Base-by-base conservation (phyloP, 2,113 vertebrate genomes). In the Trematomus loennbergii region DNA sequence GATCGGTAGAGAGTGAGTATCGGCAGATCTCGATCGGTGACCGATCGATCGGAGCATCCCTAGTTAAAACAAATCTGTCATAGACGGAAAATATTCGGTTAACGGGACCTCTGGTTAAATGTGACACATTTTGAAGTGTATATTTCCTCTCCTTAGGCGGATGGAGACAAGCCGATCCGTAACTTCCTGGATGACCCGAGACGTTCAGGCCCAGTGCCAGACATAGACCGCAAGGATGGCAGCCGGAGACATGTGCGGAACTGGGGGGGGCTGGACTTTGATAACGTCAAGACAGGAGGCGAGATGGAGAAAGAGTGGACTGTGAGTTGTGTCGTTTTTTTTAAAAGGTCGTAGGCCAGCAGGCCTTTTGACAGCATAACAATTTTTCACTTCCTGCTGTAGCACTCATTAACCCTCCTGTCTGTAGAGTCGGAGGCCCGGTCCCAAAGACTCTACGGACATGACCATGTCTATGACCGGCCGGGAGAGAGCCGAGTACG, bases 381-480 rank as follows among this genome's bases (percentile, higher is more conserved):
- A 8, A 9, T 11, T 20, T 15, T 58, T 25, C 18, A 5, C 33
- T 36, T 20, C 18, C 25, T 29, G 1, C 40, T 25, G 22, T 16
- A 57, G 62, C n/a, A 54, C 64, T 50, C 5, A 57, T 13, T 66
- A 1, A 43, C 20, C 25, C 3, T 22, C 16, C 33, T 70, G 72
- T 75, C 18, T 6, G 12, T 25, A 96, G 95, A 95, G 91, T 76
- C 95, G 94, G 9, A 86, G 95, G 59, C 93, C 95, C 0, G 91
- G 90, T n/a, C 79, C 78, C 0, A 95, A 90, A 84, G 90, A 93
- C 68, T 94, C 92, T 0, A 8, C 95, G 53, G 97, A 98, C 89
- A 97, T 98, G 96, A 97, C 97, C 0, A 91, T 99, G 75, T 98
- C 96, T 7, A 98, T 99, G 97, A 99, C 97, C 0, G 97, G 97